These are phyloP conservation scores for Brevimyrus niger DNA, from an alignment of 2,113 vertebrate genomes.

Conservation along the genomic window DNA sequence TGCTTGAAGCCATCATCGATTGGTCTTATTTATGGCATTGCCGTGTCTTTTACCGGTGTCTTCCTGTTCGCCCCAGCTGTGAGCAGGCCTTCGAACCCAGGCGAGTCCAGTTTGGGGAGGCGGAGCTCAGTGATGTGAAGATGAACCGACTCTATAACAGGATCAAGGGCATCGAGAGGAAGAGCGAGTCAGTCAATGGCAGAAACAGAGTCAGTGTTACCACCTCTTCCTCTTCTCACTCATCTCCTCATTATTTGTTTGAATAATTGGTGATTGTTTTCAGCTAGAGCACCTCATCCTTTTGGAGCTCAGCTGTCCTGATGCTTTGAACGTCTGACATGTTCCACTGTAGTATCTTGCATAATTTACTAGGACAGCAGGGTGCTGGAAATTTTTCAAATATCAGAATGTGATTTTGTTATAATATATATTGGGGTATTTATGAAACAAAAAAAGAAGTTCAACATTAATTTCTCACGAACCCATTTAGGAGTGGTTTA, in stretches of 20 bases:
- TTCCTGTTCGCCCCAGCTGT: constrained; percentile 41
- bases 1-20: background rate
- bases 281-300: background rate
- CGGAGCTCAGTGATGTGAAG: background rate
- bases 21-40: background rate
- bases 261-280: background rate
- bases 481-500: no score
- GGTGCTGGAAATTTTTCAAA: no score
- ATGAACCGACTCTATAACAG: constrained; percentile 36
- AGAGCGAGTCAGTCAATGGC: constrained; percentile 38
- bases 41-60: constrained; percentile 28
- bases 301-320: background rate
- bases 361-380: no score
- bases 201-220: constrained; percentile 56
- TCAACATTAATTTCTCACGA: no score
- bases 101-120: constrained; percentile 20
- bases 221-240: background rate
- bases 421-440: no score
- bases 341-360: background rate
- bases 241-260: constrained; percentile 4
- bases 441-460: no score
- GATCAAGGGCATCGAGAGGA: constrained; percentile 42
- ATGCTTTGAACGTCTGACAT: background rate
- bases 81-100: background rate
- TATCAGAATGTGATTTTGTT: no score